phyloP scores from a whole-genome alignment of 2,888 invertebrate species.

The Siphonodentalium dalli region DNA sequence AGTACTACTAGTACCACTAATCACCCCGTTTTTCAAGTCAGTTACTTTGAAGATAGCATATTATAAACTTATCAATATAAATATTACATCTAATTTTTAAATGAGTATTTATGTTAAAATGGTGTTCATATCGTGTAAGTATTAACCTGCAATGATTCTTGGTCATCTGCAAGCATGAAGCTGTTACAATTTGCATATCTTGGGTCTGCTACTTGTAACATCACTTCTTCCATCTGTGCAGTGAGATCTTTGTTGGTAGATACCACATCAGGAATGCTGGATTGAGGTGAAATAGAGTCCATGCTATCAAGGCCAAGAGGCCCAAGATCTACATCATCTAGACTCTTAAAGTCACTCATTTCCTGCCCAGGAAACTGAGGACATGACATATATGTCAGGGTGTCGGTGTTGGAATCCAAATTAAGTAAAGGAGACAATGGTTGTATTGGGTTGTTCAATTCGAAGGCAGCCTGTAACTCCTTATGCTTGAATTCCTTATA shows the following conservation, averaged over 20 bases:
- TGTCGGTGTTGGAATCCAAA: constrained; percentile 46
- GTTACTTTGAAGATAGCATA: no score
- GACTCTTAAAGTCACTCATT: background rate
- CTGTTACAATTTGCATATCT: constrained; percentile 41
- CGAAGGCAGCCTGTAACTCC: constrained; percentile 25
- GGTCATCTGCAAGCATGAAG: constrained; percentile 61
- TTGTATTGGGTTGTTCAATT: constrained; percentile 31
- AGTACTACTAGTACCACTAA: no score
- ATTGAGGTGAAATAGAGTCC: no score
- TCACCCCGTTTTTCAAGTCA: no score
- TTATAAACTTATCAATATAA: background rate
- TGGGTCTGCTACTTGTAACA: constrained; percentile 29
- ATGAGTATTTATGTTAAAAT: background rate
- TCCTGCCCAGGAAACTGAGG: constrained; percentile 37
- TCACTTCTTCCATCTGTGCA: constrained; percentile 34
- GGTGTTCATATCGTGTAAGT: background rate
- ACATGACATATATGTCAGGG: constrained; percentile 53
- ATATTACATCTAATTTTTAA: background rate
- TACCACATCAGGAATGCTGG: constrained; percentile 50
- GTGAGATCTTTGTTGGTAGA: no score
- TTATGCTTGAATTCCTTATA: constrained; percentile 37
- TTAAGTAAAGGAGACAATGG: constrained; percentile 44
- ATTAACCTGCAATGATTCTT: constrained; percentile 57
- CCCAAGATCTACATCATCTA: constrained; percentile 9
- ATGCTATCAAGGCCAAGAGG: constrained; percentile 34